Evolutionary conservation across 2,888 invertebrate species (phyloP).

Genomic region (Petrolisthes manimaculis): DNA sequence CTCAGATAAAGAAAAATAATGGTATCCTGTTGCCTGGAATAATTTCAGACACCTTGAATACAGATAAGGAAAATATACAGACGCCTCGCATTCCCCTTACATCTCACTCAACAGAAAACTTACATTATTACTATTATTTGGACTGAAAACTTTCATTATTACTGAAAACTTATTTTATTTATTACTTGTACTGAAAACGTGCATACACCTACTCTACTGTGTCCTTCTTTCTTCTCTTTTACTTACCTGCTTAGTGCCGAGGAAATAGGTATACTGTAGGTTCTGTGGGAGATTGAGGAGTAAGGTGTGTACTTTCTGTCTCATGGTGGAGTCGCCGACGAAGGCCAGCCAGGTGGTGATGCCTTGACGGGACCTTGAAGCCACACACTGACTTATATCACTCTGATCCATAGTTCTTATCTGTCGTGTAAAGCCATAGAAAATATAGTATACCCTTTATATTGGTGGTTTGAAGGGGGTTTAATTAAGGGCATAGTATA

Average conservation of each 20-base stretch:
- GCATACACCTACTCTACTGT: neutral
- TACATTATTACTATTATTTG: too few relatives aligned
- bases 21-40: too few relatives aligned
- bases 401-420: too few relatives aligned
- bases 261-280: constrained; percentile 24
- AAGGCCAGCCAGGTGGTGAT: constrained; percentile 31
- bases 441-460: neutral
- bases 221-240: neutral
- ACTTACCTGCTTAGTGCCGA: constrained; percentile 28
- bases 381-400: neutral
- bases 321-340: constrained; percentile 31
- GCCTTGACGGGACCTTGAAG: constrained; percentile 20
- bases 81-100: too few relatives aligned
- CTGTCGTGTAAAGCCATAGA: neutral
- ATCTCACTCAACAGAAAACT: too few relatives aligned
- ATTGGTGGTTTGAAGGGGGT: neutral
- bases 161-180: neutral
- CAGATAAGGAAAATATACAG: too few relatives aligned
- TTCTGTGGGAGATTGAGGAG: constrained; percentile 18
- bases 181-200: neutral
- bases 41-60: too few relatives aligned
- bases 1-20: too few relatives aligned
- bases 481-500: too few relatives aligned
- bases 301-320: constrained; percentile 31
- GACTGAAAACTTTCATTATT: neutral